Evolutionary conservation across 1,140 invertebrate species (phyloP).

Genomic region (Sinella curviseta): DNA sequence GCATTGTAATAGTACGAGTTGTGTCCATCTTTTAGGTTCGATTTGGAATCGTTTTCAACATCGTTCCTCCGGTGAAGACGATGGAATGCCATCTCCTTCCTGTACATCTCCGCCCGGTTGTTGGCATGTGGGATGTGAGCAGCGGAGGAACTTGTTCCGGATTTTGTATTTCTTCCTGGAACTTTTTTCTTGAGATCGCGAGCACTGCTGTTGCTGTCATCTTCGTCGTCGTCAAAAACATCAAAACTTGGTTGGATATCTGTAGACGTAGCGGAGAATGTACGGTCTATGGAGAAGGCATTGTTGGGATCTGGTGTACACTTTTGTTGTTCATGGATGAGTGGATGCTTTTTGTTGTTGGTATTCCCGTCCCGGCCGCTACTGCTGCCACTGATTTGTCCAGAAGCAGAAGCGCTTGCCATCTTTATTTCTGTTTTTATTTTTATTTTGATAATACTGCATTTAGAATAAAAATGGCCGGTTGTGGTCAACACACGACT

Average conservation of each 20-base stretch:
- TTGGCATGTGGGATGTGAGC: not conserved
- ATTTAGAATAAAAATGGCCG: constrained; percentile 7
- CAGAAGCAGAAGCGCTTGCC: constrained; percentile 1
- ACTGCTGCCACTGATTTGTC: not conserved
- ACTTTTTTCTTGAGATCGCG: not conserved
- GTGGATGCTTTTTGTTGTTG: not conserved
- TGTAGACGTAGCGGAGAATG: constrained; percentile 5
- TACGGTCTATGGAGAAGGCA: constrained; percentile 22
- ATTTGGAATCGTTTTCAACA: not conserved
- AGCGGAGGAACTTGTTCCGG: not conserved
- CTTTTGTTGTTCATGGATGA: not conserved
- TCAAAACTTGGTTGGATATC: constrained; percentile 24
- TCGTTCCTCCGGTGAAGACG: not conserved
- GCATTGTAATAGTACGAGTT: not conserved
- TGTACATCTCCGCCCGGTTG: not conserved
- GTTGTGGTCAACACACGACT: not conserved
- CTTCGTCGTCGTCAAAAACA: constrained; percentile 19
- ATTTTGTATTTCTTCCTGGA: not conserved
- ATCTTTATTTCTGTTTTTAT: not conserved
- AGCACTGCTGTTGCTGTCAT: not conserved
- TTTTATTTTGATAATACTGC: not conserved
- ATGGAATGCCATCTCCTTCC: not conserved
- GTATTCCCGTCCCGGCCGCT: not conserved
- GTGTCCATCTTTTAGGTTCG: not conserved
- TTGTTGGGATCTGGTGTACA: not conserved